Base-by-base conservation (phyloP, 2,888 invertebrate genomes). In the Drosophila parthenogenetica region DNA sequence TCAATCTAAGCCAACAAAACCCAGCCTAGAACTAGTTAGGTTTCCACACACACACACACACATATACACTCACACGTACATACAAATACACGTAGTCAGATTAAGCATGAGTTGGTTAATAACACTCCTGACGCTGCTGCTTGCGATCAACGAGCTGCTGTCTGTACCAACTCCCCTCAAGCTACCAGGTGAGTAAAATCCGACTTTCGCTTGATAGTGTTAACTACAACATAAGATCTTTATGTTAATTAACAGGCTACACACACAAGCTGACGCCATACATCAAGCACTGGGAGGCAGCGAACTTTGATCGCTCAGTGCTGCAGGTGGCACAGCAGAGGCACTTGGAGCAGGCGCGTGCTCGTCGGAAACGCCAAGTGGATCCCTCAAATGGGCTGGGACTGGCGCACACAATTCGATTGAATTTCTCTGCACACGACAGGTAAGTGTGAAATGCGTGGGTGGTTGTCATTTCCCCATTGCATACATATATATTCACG, bases 211-310 rank as follows among this genome's bases (percentile, higher is more conserved):
- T 35, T 37, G 16, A 43, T 25, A 8, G n/a, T 37, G 16, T 37
- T 35, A 17, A 29, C 22, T 16, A 35, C 37, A 58, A 64, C 25
- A 14, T 51, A 10, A 25, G 14, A 60, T 42, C 25, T 53, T 45
- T 8, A 32, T 46, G 11, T n/a, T 53, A 14, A 50, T 54, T 93
- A 95, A 29, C 43, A 57, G 95, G 95, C 92, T 93, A 95, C 77
- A 93, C 91, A 78, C 88, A 90, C 77, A 90, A 86, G 69, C 83
- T 96, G 91, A 95, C 95, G 89, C 95, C 96, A 75, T 96, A 95
- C 93, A 96, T 97, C 91, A 94, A 94, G 71, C 95, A 96, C 93
- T 97, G 95, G 94, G 96, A 97, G 93, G 94, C 95, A 71, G 95
- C 96, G 83, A 93, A 93, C 91, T 97, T 96, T 93, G 95, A 96